These are phyloP conservation scores for Sturnus vulgaris DNA, from an alignment of 2,113 vertebrate species.

Conservation along the genomic window DNA sequence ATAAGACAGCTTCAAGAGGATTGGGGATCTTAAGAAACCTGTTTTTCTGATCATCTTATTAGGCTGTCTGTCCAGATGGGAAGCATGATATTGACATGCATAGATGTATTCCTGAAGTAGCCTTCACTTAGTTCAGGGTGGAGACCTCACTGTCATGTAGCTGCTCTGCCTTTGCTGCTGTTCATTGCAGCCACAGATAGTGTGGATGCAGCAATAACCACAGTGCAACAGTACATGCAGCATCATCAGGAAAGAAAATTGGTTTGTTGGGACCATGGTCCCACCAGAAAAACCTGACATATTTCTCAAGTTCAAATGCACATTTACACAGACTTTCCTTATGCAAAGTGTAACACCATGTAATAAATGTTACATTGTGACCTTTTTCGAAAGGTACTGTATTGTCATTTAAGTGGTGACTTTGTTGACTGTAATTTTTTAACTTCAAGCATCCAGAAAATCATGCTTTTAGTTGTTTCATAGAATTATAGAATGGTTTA, in stretches of 20 bases:
- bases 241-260: neutral
- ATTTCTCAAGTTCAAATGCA: neutral
- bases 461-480: neutral
- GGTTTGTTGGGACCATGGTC: neutral
- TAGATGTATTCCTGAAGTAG: neutral
- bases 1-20: neutral
- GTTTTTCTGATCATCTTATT: neutral
- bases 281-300: neutral
- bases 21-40: neutral
- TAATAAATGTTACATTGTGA: neutral
- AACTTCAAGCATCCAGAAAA: neutral
- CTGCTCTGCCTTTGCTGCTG: neutral
- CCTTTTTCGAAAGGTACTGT: neutral
- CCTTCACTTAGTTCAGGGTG: neutral
- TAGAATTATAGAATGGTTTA: neutral
- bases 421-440: neutral
- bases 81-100: rapidly evolving
- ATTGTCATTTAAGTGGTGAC: neutral
- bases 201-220: rapidly evolving
- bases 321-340: neutral
- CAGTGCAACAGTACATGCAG: neutral
- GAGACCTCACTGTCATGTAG: rapidly evolving
- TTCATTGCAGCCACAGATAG: neutral
- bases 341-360: neutral
- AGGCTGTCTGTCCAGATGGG: neutral